phyloP scores from a whole-genome alignment of 1,140 invertebrate species.

The Solen grandis region DNA sequence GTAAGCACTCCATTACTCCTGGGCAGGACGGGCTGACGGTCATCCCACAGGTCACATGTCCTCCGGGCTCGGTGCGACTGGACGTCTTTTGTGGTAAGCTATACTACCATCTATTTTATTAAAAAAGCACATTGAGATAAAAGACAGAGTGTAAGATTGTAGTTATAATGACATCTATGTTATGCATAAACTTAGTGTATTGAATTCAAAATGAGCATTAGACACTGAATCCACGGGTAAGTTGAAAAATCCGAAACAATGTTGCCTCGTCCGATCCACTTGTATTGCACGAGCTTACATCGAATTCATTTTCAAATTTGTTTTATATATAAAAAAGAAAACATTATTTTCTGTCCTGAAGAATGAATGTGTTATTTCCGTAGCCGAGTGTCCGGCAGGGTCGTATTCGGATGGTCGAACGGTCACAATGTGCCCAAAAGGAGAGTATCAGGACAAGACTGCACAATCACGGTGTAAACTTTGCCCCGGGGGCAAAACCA shows the following conservation, averaged over 20 bases:
- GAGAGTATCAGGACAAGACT: slow-evolving; percentile 27
- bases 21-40: not conserved
- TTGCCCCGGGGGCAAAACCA: slow-evolving; percentile 12
- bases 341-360: too few species aligned
- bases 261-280: not conserved
- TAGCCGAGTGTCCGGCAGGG: slow-evolving; percentile 17
- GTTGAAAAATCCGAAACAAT: not conserved
- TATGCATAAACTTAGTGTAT: not conserved
- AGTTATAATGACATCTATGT: not conserved
- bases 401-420: slow-evolving; percentile 24
- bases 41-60: not conserved
- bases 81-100: slow-evolving; percentile 40
- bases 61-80: slow-evolving; percentile 4
- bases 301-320: too few species aligned
- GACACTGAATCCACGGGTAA: not conserved
- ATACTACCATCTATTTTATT: not conserved
- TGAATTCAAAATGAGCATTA: not conserved
- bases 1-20: not conserved
- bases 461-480: slow-evolving; percentile 5
- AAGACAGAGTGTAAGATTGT: not conserved
- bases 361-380: not conserved
- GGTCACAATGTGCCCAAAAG: slow-evolving; percentile 18
- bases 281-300: too few species aligned
- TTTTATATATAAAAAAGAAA: too few species aligned
- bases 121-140: not conserved